These are phyloP conservation scores for Acleris literana DNA, from an alignment of 2,888 invertebrate genomes.

Conservation along the genomic window DNA sequence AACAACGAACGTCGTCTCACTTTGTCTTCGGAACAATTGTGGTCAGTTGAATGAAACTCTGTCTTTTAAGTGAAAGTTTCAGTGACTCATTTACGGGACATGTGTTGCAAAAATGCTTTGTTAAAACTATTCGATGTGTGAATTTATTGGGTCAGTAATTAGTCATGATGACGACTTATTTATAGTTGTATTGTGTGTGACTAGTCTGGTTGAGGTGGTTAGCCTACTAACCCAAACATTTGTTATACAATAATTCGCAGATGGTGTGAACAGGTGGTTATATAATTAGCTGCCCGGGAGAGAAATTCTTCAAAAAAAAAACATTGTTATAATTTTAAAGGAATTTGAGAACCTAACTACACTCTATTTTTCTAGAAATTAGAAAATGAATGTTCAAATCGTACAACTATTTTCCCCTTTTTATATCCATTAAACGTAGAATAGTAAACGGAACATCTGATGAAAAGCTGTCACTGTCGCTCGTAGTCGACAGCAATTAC, in stretches of 20 bases:
- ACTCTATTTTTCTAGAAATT: too few relatives aligned
- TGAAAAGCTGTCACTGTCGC: too few relatives aligned
- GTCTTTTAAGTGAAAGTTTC: conserved; percentile 63
- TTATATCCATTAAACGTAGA: too few relatives aligned
- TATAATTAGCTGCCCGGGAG: conserved; percentile 20
- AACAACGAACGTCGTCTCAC: conserved; percentile 29
- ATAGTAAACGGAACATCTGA: too few relatives aligned
- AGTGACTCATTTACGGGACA: conserved; percentile 56
- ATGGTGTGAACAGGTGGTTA: conserved; percentile 28
- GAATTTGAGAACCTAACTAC: too few relatives aligned
- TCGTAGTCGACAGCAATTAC: too few relatives aligned
- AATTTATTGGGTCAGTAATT: conserved; percentile 55
- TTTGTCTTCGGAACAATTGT: conserved; percentile 41
- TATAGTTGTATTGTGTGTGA: conserved; percentile 25
- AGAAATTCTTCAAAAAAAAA: conserved; percentile 6
- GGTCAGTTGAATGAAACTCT: conserved; percentile 40
- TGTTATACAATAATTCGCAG: conserved; percentile 26
- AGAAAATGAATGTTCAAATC: too few relatives aligned
- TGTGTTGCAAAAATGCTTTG: conserved; percentile 51
- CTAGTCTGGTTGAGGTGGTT: conserved; percentile 20
- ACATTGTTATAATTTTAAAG: background rate
- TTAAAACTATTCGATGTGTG: conserved; percentile 43
- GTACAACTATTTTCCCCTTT: too few relatives aligned
- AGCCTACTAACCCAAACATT: conserved; percentile 32
- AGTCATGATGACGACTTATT: conserved; percentile 52